These are phyloP conservation scores for Hypomecis atomaria DNA, from an alignment of 2,888 invertebrate species.

Conservation along the genomic window DNA sequence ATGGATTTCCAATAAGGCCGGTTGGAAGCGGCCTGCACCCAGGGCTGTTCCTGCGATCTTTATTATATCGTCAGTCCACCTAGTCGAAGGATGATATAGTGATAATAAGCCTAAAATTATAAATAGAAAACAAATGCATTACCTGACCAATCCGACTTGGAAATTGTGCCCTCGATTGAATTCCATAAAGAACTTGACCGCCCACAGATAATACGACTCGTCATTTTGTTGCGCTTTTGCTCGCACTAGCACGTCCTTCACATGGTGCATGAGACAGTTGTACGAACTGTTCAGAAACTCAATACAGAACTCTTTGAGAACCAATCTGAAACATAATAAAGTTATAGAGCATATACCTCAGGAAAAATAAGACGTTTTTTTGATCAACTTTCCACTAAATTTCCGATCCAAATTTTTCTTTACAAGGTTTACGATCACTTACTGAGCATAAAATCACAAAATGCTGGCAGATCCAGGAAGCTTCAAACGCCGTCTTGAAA, in stretches of 20 bases:
- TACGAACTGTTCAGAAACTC: constrained; percentile 97
- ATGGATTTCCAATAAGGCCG: too few relatives aligned
- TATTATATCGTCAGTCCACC: too few relatives aligned
- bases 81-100: too few relatives aligned
- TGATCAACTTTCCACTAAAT: too few relatives aligned
- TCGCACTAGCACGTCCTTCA: constrained; percentile 90
- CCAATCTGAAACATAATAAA: constrained; percentile 86
- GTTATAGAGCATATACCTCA: background rate
- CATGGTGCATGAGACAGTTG: constrained; percentile 95
- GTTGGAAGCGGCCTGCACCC: too few relatives aligned
- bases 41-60: too few relatives aligned
- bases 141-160: constrained; percentile 95
- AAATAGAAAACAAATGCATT: constrained; percentile 43
- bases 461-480: too few relatives aligned
- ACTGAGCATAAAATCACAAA: too few relatives aligned
- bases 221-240: constrained; percentile 91
- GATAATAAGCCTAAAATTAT: background rate
- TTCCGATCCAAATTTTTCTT: too few relatives aligned
- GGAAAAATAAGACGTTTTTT: too few relatives aligned
- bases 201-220: constrained; percentile 97
- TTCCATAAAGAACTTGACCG: constrained; percentile 98
- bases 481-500: too few relatives aligned
- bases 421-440: too few relatives aligned
- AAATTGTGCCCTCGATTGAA: constrained; percentile 96
- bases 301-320: constrained; percentile 96